These are phyloP conservation scores for Oscarella lobularis DNA, from an alignment of 37 sponge, comb jelly and placozoan species.

Conservation along the genomic window DNA sequence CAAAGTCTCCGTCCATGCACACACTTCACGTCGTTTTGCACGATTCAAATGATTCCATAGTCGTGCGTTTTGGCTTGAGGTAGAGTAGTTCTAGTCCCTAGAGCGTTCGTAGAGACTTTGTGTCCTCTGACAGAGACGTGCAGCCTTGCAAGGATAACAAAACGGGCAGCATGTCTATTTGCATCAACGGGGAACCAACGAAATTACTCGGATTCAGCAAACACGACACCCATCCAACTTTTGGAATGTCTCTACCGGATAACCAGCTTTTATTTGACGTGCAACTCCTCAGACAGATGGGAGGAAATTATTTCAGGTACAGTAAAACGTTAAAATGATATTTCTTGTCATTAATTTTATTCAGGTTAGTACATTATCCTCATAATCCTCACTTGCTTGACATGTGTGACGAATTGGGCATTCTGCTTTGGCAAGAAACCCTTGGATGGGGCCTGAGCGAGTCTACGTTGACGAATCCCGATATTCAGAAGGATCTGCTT, in stretches of 20 bases:
- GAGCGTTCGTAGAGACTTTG: too few species aligned
- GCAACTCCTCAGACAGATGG: background rate
- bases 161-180: background rate
- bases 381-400: background rate
- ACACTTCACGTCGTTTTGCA: background rate
- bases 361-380: conserved; percentile 3
- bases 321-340: background rate
- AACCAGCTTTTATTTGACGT: background rate
- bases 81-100: too few species aligned
- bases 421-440: conserved; percentile 1
- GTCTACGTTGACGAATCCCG: background rate
- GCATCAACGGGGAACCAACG: conserved; percentile 5
- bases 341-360: background rate
- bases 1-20: background rate
- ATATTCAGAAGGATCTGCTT: background rate
- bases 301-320: conserved; percentile 5
- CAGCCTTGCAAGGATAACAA: background rate
- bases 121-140: background rate
- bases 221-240: background rate
- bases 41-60: background rate
- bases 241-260: background rate
- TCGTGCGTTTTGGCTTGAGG: conserved; percentile 4
- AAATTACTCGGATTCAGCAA: background rate
- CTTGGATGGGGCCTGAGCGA: background rate
- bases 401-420: conserved; percentile 7